phyloP scores from a whole-genome alignment of 2,113 vertebrate genomes.

The Phycodurus eques region DNA sequence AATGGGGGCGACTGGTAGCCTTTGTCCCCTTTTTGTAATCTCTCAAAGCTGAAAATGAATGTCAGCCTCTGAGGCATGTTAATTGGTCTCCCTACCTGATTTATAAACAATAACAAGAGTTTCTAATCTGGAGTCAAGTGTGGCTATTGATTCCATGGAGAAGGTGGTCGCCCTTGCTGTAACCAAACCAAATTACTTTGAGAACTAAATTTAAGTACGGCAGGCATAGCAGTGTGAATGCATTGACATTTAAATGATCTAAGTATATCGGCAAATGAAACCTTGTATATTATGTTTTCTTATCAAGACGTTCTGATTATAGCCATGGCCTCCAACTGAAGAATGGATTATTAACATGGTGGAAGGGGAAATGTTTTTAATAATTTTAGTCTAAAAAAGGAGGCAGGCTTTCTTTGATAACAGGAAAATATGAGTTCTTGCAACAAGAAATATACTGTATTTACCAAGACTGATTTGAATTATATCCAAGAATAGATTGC shows the following conservation, averaged over 20 bases:
- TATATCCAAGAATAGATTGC: neutral
- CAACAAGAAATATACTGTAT: neutral
- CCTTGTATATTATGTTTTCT: neutral
- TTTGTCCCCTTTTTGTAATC: neutral
- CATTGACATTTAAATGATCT: neutral
- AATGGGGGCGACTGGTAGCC: neutral
- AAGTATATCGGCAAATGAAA: neutral
- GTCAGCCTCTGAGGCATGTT: neutral
- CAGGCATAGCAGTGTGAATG: neutral
- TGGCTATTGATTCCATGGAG: neutral
- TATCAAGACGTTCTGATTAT: neutral
- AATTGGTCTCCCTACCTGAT: neutral
- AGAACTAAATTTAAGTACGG: neutral
- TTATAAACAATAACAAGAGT: neutral
- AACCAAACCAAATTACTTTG: slow-evolving; percentile 3
- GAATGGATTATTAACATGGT: neutral
- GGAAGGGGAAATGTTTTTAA: neutral
- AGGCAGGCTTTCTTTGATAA: neutral
- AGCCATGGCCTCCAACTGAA: neutral
- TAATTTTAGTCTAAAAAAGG: neutral
- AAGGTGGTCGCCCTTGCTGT: neutral
- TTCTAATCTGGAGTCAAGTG: neutral
- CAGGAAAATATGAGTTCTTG: neutral
- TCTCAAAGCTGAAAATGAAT: neutral
- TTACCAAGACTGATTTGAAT: neutral